Percentiles rank a stretch among this genome's conserved stretches.
phyloP scores from a whole-genome alignment of 2,113 vertebrate genomes.

The Nibea coibor region DNA sequence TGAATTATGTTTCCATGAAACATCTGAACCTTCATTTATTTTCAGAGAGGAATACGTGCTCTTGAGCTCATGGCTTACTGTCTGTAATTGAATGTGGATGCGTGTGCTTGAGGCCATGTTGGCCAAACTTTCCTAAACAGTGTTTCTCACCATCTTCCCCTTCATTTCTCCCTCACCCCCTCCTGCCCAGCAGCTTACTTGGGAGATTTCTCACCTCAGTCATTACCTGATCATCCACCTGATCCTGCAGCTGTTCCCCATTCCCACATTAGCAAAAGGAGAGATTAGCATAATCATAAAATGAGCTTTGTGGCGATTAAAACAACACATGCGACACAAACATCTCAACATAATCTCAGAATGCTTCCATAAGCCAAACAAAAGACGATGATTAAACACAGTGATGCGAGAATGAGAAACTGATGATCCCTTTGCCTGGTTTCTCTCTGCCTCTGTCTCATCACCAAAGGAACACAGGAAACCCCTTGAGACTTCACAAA shows the following conservation, averaged over 20 bases:
- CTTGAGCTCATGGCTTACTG: neutral
- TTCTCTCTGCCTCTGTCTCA: neutral
- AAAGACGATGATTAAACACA: neutral
- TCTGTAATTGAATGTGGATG: neutral
- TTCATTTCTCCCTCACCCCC: neutral
- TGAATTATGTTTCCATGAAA: neutral
- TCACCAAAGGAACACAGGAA: neutral
- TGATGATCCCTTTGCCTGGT: neutral
- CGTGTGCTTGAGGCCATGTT: neutral
- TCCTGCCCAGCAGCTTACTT: neutral
- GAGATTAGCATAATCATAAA: neutral
- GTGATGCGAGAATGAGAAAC: neutral
- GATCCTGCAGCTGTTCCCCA: conserved; percentile 24
- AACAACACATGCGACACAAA: neutral
- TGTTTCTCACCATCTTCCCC: neutral
- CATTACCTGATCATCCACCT: conserved; percentile 10
- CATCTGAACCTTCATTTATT: neutral
- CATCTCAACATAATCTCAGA: neutral
- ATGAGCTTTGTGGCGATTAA: neutral
- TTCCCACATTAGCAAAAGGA: neutral
- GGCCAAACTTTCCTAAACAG: neutral
- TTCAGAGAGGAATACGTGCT: neutral
- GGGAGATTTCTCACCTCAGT: neutral
- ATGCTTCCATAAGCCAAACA: neutral
- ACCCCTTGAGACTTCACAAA: neutral